phyloP scores from a whole-genome alignment of 2,113 vertebrate genomes.

The Stigmatopora nigra region DNA sequence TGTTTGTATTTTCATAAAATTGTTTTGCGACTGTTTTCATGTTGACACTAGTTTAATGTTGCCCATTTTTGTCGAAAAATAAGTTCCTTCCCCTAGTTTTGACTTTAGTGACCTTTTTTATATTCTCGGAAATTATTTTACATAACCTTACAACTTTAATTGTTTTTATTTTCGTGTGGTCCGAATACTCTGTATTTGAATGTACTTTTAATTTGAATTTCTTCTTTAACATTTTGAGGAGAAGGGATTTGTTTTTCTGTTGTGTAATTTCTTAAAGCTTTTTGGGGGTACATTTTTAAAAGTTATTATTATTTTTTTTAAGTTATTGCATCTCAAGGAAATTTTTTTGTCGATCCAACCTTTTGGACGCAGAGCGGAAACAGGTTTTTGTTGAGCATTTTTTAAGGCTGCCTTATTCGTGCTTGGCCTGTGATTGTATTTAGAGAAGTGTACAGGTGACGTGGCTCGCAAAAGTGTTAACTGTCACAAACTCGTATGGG shows the following conservation, averaged over 20 bases:
- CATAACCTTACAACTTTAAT: no score
- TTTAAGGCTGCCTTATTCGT: conserved; percentile 64
- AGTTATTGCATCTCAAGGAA: conserved; percentile 36
- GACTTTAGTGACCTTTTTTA: background rate
- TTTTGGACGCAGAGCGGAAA: conserved; percentile 11
- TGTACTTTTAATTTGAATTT: background rate
- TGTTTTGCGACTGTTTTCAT: background rate
- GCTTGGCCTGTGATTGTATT: conserved; percentile 55
- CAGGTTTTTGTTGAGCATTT: conserved; percentile 39
- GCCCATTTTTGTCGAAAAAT: background rate
- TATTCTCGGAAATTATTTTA: no score
- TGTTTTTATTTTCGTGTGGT: background rate
- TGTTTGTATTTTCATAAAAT: background rate
- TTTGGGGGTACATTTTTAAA: conserved; percentile 28
- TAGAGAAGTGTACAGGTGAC: conserved; percentile 24
- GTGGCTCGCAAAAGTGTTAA: background rate
- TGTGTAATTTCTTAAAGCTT: conserved; percentile 24
- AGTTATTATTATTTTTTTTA: conserved; percentile 50
- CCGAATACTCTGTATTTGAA: conserved; percentile 14
- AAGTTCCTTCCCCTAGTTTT: background rate
- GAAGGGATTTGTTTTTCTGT: conserved; percentile 54
- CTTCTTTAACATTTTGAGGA: conserved; percentile 13
- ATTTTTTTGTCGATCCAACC: conserved; percentile 31
- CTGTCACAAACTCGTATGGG: conserved; percentile 34
- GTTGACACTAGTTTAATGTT: background rate